phyloP scores from a whole-genome alignment of 2,888 invertebrate species.

The Acleris cristana region DNA sequence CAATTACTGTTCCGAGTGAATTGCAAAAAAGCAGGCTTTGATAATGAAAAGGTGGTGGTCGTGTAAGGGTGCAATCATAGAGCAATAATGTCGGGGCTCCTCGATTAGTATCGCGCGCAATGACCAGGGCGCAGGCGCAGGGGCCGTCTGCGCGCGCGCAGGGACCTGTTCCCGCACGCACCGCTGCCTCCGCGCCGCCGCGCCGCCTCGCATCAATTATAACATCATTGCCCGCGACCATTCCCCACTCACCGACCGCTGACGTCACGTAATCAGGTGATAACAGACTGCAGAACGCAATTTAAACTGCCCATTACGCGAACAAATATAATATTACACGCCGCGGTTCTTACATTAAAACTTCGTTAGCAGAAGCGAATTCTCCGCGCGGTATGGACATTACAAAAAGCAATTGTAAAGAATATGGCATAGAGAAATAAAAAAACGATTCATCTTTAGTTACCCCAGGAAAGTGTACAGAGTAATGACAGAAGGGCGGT shows the following conservation, averaged over 20 bases:
- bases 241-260: conserved; percentile 19
- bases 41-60: conserved; percentile 55
- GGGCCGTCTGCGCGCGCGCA: conserved; percentile 42
- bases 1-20: conserved; percentile 38
- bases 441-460: conserved; percentile 63
- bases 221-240: conserved; percentile 44
- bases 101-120: conserved; percentile 48
- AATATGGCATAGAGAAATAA: conserved; percentile 61
- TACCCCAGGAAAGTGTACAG: conserved; percentile 73
- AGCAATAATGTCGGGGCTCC: conserved; percentile 53
- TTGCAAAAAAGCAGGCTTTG: conserved; percentile 44
- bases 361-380: conserved; percentile 45
- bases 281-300: conserved; percentile 23
- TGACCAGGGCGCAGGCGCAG: conserved; percentile 43
- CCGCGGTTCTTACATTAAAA: conserved; percentile 46
- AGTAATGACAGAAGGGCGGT: conserved; percentile 80
- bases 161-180: conserved; percentile 58
- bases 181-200: conserved; percentile 44
- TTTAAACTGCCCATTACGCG: conserved; percentile 42
- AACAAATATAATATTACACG: conserved; percentile 40
- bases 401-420: conserved; percentile 61
- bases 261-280: conserved; percentile 38
- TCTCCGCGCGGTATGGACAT: conserved; percentile 41
- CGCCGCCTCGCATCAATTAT: conserved; percentile 39
- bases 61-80: conserved; percentile 53